Evolutionary conservation across 2,888 invertebrate genomes (phyloP).

Genomic region (Kuschelorhynchus macadamiae): DNA sequence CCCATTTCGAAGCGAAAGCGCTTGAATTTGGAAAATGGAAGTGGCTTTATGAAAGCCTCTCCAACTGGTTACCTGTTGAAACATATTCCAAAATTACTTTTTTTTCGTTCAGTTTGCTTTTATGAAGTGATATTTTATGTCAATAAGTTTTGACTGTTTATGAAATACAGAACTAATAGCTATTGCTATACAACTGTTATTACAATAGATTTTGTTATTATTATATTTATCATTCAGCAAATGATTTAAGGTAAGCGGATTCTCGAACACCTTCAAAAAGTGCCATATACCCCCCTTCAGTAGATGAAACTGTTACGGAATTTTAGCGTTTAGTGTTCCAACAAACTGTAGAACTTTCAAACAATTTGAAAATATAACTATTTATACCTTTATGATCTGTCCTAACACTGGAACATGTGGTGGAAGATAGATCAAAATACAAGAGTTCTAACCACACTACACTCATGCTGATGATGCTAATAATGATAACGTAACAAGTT

Average conservation of each 20-base stretch:
- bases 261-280: conserved; percentile 58
- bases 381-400: no score
- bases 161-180: conserved; percentile 56
- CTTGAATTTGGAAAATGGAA: not conserved
- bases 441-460: no score
- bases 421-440: no score
- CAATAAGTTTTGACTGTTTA: conserved; percentile 57
- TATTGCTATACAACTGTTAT: conserved; percentile 60
- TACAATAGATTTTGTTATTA: conserved; percentile 37
- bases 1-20: no score
- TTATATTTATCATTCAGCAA: conserved; percentile 1
- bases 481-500: no score
- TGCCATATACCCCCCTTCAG: no score
- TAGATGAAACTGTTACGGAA: no score
- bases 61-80: conserved; percentile 29
- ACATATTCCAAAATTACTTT: conserved; percentile 52
- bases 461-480: no score
- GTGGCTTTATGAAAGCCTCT: conserved; percentile 5
- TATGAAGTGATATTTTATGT: conserved; percentile 54
- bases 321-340: no score
- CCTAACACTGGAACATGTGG: no score
- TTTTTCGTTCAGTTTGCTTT: conserved; percentile 49
- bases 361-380: no score
- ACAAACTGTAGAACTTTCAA: no score
- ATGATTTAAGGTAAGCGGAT: conserved; percentile 56